Evolutionary conservation across 2,113 vertebrate genomes (phyloP), one percentile per base, ranked within the genome.

Genomic region (Gymnocephalus cernua): DNA sequence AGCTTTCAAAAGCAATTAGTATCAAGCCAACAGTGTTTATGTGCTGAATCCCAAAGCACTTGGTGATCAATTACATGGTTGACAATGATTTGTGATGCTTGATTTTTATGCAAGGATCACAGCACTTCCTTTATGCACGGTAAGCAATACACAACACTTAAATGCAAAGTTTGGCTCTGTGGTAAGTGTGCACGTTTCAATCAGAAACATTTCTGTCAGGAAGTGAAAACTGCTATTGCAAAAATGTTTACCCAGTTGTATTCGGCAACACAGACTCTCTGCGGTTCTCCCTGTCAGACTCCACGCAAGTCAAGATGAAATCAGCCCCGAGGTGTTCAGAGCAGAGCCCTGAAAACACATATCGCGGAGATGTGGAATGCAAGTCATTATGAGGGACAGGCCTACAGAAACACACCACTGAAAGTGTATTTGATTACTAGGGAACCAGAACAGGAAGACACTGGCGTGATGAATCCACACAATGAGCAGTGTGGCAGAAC

Each of bases 1-100:
- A 86, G 83, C 68, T 89, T 88, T 85, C 84, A 75, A 74, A 91
- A 87, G 80, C 77, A 89, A 89, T 87, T 89, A 80, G 74, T 71
- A 83, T 89, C 77, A 82, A 77, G 79, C 74, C 48, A 84, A 75
- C 62, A 79, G 79, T 77, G 80, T 91, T 87, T 84, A 82, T 75
- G 59, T 76, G 74, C 74, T 50, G 58, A 75, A 68, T 87, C 80
- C 77, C 83, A 79, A 82, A 84, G 80, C 77, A 77, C 47, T 71
- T 15, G 29, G 51, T 83, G 87, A 82, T 89, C 83, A 83, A 88
- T 87, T 90, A 82, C 3, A 63, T 19, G 15, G 45, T 6, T 84
- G 78, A 81, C 75, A 89, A 44, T 86, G 88, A 90, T 88, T 87
- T 80, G 78, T 80, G 80, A 50, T 35, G 70, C 80, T 89, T 85